Conservation (phyloP, 1,140 invertebrate genomes). For the Temnothorax curvispinosus region DNA sequence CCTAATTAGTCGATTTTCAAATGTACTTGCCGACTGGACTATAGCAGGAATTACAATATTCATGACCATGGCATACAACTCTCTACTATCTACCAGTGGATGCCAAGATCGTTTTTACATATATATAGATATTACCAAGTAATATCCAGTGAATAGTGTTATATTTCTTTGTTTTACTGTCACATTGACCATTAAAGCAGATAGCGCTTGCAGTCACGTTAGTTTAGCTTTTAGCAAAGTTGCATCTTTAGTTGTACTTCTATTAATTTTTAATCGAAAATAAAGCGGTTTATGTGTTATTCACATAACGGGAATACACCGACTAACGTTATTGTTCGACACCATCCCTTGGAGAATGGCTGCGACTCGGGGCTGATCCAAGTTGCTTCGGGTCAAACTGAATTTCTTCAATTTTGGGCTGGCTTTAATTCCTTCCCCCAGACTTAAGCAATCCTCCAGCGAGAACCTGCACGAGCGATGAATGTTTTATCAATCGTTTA, state of each 20-base stretch:
- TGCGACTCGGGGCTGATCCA: conserved; percentile 78
- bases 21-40: too few species aligned
- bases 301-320: neutral
- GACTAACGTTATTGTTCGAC: conserved; percentile 76
- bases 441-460: conserved; percentile 77
- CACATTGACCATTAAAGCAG: neutral
- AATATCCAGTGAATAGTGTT: neutral
- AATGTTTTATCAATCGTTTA: conserved; percentile 28
- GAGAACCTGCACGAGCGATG: conserved; percentile 77
- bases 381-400: conserved; percentile 77
- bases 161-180: neutral
- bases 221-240: neutral
- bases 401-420: conserved; percentile 76
- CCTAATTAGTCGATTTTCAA: too few species aligned
- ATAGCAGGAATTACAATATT: neutral
- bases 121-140: neutral
- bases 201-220: neutral
- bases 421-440: conserved; percentile 76
- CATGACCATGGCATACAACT: neutral
- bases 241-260: neutral
- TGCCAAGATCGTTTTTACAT: neutral
- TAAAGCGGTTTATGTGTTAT: neutral
- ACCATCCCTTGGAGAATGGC: conserved; percentile 80
- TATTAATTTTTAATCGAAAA: neutral
- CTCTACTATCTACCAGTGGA: neutral